A percentile compares a stretch with the other conserved stretches of the same genome.
phyloP scores from a whole-genome alignment of 2,113 vertebrate species.

The Pteropus alecto region DNA sequence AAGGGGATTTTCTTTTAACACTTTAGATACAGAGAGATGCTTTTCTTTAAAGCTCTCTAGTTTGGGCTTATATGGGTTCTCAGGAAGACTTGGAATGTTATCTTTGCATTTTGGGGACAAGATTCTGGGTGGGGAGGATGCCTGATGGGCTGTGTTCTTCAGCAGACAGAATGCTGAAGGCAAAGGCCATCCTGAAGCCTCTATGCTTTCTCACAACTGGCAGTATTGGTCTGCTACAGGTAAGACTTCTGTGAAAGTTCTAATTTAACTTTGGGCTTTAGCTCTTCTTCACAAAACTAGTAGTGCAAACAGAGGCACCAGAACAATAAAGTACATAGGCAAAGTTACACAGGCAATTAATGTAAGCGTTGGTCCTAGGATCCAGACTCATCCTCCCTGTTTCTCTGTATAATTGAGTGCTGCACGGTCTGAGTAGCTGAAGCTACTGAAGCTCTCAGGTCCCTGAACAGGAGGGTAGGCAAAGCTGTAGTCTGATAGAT shows the following conservation, averaged over 20 bases:
- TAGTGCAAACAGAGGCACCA: background rate
- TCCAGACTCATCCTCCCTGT: background rate
- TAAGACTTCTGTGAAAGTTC: background rate
- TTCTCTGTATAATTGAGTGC: background rate
- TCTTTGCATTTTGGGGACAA: background rate
- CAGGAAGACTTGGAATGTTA: background rate
- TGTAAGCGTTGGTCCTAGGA: background rate
- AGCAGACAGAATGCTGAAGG: background rate
- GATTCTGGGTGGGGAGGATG: background rate
- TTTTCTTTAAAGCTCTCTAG: background rate
- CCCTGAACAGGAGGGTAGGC: too few relatives aligned
- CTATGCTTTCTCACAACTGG: background rate
- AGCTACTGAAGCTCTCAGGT: background rate
- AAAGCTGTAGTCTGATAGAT: background rate
- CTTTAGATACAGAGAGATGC: constrained; percentile 53
- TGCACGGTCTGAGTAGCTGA: background rate
- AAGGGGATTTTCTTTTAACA: constrained; percentile 67
- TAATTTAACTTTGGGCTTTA: background rate
- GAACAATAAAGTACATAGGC: background rate
- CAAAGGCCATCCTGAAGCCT: background rate
- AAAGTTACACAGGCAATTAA: background rate
- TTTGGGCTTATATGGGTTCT: background rate
- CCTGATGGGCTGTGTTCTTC: background rate
- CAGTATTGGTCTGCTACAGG: background rate
- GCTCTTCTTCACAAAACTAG: background rate